Evolutionary conservation across 2,113 vertebrate genomes (phyloP), one percentile per base, ranked within the genome.

Genomic region (Dipodomys stephensi): DNA sequence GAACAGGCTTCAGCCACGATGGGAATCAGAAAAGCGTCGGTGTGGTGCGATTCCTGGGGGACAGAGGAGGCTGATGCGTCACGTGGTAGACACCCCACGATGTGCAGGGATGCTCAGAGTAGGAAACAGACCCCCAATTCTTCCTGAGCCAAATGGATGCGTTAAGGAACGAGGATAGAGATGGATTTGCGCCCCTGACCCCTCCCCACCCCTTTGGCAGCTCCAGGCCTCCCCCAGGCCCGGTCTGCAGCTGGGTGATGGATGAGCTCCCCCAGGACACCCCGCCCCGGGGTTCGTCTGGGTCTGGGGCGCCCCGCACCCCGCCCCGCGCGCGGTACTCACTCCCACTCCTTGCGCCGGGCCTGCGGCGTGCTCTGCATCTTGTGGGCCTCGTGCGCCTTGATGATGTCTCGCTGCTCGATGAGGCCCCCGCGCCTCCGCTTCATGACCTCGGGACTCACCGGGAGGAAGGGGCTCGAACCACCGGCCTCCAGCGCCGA

Each of bases 301-400:
- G 9, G 49, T 49, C 49, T 49, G 49, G 12, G 49, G 49, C 49
- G 1, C 49, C 49, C 49, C 49, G 12, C 28, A 4, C 62, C 69
- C 32, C 0, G 39, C 77, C 69, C 32, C 1, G 22, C 23, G 6
- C 6, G 27, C 65, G 0, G 69, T 98, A 99, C 99, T 99, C 97
- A 99, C 99, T 99, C 99, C 99, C 99, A 99, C 96, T 99, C 99
- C 97, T 99, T 99, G 97, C 99, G 99, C 65, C 98, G 97, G 0
- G 99, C 99, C 97, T 99, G 99, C 0, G 99, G 99, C 5, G 99
- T 99, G 98, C 99, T 99, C 97, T 99, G 99, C 96, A 99, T 99
- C 98, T 99, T 99, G 97, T 99, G 99, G 0, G 99, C 99, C 95
- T 99, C 98, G 22, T 99, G 99, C 0, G 99, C 99, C 97, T 99